Evolutionary conservation across 2,888 invertebrate genomes (phyloP), one percentile per base, ranked within the genome.

Genomic region (Isotomurus palustris): DNA sequence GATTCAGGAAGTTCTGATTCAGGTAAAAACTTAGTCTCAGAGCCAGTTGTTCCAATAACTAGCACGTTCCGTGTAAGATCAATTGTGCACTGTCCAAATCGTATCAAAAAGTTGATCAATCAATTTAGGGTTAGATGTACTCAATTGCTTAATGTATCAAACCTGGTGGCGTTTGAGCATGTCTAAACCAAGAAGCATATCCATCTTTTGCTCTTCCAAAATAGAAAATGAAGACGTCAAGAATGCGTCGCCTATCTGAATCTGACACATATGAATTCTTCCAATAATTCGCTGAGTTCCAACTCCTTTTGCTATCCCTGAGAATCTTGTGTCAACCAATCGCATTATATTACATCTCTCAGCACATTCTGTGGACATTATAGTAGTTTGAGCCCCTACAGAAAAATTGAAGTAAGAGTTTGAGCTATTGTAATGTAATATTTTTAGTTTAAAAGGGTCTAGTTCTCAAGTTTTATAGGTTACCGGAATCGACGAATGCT

Each of bases 151-250:
- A 43, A 27, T 47, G 45, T 40, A 14, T 19, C 40, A 61, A 67
- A 89, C 90, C 82, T 94, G 95, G 81, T 97, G 96, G 71, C 96
- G 80, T 77, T 91, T 93, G 0, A 99, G 80, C 94, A 97, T 96
- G 74, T 99, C 97, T 53, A 99, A 80, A 0, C 99, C 99, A 14
- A 99, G 80, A 56, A 99, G 78, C 92, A 99, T 94, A 73, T 99
- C 97, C 93, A 97, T 95, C 1, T 93, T 90, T 75, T 97, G 96
- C 71, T 96, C 89, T 74, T 94, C 91, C 45, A 99, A 81, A 36
- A 99, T 93, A 28, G 94, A 93, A 77, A 99, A 97, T 38, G 95
- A 95, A 2, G 95, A 93, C 1, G 93, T 91, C 40, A 99, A 81
- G 76, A 90, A 94, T 73, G 91, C 91, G 67, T 85, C 86, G 71